phyloP scores from a whole-genome alignment of 2,113 vertebrate genomes.

The Embiotoca jacksoni region DNA sequence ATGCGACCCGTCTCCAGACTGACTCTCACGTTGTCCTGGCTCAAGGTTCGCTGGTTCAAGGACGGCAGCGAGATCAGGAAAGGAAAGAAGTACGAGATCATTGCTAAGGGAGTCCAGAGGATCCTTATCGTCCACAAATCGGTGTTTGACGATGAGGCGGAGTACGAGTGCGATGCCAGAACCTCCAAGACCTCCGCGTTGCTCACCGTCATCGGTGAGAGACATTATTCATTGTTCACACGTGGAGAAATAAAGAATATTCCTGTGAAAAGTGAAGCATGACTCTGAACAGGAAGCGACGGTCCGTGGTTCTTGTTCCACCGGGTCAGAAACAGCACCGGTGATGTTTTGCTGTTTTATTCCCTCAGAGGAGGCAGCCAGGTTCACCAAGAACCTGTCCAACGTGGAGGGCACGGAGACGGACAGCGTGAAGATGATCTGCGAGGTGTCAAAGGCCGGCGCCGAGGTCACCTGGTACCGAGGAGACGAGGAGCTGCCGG shows the following conservation, averaged over 20 bases:
- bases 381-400: slow-evolving; percentile 96
- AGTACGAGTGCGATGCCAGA: slow-evolving; percentile 96
- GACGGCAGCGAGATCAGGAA: slow-evolving; percentile 96
- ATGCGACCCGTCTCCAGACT: not conserved
- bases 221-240: not conserved
- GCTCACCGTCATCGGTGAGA: slow-evolving; percentile 94
- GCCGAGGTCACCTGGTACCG: slow-evolving; percentile 94
- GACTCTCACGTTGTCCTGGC: not conserved
- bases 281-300: too few species aligned
- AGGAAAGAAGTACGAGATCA: slow-evolving; percentile 97
- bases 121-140: slow-evolving; percentile 94
- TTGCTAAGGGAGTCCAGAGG: slow-evolving; percentile 90
- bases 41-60: slow-evolving; percentile 92
- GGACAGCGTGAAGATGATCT: slow-evolving; percentile 94
- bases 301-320: too few species aligned
- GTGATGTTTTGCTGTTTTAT: not conserved
- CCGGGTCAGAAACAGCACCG: too few species aligned
- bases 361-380: slow-evolving; percentile 92
- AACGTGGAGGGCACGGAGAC: slow-evolving; percentile 94
- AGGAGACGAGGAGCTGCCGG: slow-evolving; percentile 93
- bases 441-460: slow-evolving; percentile 94
- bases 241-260: not conserved
- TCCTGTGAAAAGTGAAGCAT: not conserved
- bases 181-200: slow-evolving; percentile 92
- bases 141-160: slow-evolving; percentile 94